phyloP scores from a whole-genome alignment of 2,797 vertebrate species.

The Ibycter americanus region DNA sequence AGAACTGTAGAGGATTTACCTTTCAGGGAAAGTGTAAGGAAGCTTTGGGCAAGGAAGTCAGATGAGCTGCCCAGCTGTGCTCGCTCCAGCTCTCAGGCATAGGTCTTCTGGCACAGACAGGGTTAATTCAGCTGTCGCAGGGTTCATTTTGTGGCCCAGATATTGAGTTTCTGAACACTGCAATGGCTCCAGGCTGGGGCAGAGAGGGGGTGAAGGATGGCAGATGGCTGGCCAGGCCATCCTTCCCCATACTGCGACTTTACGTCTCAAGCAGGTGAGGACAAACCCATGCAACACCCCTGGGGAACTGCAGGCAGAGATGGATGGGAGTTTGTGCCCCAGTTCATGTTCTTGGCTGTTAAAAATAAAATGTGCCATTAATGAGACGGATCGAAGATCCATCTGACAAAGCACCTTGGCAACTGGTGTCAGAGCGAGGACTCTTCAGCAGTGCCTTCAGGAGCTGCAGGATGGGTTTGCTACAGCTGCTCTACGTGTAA shows the following conservation, averaged over 20 bases:
- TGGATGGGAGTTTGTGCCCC: not conserved
- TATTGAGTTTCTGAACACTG: not conserved
- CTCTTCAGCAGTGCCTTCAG: not conserved
- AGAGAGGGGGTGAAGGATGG: not conserved
- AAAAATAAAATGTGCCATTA: not conserved
- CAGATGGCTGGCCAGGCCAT: not conserved
- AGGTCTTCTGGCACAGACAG: not conserved
- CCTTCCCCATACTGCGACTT: not conserved
- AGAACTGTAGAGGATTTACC: not conserved
- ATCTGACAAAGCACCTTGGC: not conserved
- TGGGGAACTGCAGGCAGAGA: not conserved
- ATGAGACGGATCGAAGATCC: not conserved
- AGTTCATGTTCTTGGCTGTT: not conserved
- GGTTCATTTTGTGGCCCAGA: not conserved
- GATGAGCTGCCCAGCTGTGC: not conserved
- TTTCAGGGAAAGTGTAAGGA: not conserved
- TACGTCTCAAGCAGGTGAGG: not conserved
- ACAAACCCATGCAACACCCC: not conserved
- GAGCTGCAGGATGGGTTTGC: not conserved
- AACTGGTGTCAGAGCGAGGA: not conserved
- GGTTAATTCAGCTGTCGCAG: not conserved
- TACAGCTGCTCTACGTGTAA: not conserved
- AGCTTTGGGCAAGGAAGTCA: not conserved
- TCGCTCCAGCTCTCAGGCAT: not conserved
- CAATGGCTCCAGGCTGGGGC: not conserved